Base-by-base conservation (phyloP, 2,888 invertebrate genomes). In the Blomia tropicalis region DNA sequence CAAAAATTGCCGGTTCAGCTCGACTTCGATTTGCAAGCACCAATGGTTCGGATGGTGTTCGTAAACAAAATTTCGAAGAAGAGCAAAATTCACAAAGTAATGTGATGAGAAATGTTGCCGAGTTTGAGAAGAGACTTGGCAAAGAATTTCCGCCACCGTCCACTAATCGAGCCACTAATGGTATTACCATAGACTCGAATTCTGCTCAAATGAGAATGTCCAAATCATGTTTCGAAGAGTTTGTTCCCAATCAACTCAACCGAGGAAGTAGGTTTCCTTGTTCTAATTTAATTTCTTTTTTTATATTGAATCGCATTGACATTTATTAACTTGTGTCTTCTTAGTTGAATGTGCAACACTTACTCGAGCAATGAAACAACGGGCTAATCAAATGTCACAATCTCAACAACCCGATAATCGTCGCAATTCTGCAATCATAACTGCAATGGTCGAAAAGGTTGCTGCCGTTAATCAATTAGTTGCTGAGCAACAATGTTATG, bases 341-440 rank as follows among this genome's bases (percentile, higher is more conserved):
- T n/a, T 27, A 25, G 11, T 14, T 44, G 29, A 59, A 43, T 60
- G 41, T 60, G 14, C 60, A 44, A 53, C 19, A 14, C 32, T 56
- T n/a, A 56, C 29, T 36, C 29, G 56, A 2, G 29, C 51, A 22
- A 14, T n/a, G 14, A 11, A 7, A 11, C 7, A 47, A n/a, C 51
- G n/a, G 22, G 36, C 36, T n/a, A n/a, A n/a, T 14, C 41, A 41
- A 41, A 41, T 41, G 7, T 22, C 14, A 56, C 17, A 56, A 56
- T 29, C 17, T 59, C 63, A 63, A 65, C 29, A 65, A 65, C 58
- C 65, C 64, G 44, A 63, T 63, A 43, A 64, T 67, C 47, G 68
- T 66, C 51, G 66, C 62, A 66, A 69, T 64, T 65, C 65, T 64
- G 63, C 67, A 66, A 63, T 65, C 63, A 51, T 64, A 17, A 58